Evolutionary conservation across 2,888 invertebrate species (phyloP), one percentile per base, ranked within the genome.

Genomic region (Neria commutata): DNA sequence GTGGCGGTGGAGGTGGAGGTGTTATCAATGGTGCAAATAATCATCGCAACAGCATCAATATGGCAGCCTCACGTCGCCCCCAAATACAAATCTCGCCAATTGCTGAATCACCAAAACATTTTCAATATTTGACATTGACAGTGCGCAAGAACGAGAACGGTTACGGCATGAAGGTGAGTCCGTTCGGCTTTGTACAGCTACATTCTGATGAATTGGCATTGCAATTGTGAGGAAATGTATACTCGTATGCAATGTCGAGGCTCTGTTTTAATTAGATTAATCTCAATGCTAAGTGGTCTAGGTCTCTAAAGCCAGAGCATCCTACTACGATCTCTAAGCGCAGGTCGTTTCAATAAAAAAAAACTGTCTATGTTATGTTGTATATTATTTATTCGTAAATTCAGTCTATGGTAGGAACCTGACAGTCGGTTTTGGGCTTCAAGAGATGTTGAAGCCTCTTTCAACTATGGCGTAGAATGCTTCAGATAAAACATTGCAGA

Each of bases 131-230:
- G 67, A 79, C 77, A 50, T 70, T 82, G 57, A 81, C 81, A 49
- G 81, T 82, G 61, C 77, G 81, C 33, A 83, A 83, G 70, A 83
- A 82, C 68, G 77, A 77, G 25, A 79, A 79, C 65, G 82, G 82
- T 61, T 82, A 82, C 64, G 82, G 82, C 47, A 82, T 82, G 82
- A 82, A 82, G 80, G 82, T 82, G 54, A 65, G 74, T 67, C 11
- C 5, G 4, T 58, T 16, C 19, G 14, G 23, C 23, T 25, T 25
- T 14, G 29, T 14, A 24, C 17, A 58, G 54, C 33, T 10, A 26
- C 42, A 34, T 37, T 48, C 47, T 25, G 19, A 49, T 56, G 26
- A 55, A 23, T 33, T 26, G 45, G 49, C 51, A 21, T 23, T 53
- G 33, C 29, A 49, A 33, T 24, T 16, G 29, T 33, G 14, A 49